Evolutionary conservation across 2,888 invertebrate genomes (phyloP).

Genomic region (Meteorus colon): DNA sequence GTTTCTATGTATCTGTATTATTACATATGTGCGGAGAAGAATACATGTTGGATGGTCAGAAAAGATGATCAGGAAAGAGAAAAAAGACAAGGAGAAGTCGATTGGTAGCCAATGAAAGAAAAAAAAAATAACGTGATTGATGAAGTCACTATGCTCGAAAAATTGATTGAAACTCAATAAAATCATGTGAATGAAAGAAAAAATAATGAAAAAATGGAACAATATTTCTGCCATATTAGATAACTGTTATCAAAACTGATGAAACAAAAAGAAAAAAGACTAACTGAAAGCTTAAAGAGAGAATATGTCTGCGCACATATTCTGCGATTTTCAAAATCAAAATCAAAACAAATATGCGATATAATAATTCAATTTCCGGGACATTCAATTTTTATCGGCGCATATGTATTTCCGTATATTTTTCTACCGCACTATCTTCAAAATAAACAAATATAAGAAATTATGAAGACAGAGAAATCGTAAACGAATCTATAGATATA

Average conservation of each 20-base stretch:
- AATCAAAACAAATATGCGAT: constrained; percentile 29
- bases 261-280: constrained; percentile 20
- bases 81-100: background rate
- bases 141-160: constrained; percentile 25
- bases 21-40: background rate
- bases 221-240: constrained; percentile 29
- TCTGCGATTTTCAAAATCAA: constrained; percentile 31
- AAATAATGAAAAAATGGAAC: background rate
- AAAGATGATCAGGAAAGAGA: constrained; percentile 14
- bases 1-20: constrained; percentile 12
- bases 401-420: constrained; percentile 61
- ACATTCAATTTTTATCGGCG: constrained; percentile 47
- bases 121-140: constrained; percentile 4
- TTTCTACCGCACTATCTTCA: constrained; percentile 58
- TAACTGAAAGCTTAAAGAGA: constrained; percentile 22
- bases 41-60: background rate
- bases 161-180: constrained; percentile 27
- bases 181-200: background rate
- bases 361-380: constrained; percentile 52
- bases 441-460: constrained; percentile 43
- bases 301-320: constrained; percentile 38
- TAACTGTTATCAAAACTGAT: constrained; percentile 26
- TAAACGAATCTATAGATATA: constrained; percentile 11
- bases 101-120: background rate
- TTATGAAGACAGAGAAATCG: constrained; percentile 33